Conservation (phyloP, 2,797 vertebrate genomes). For the Rhinoraja longicauda region DNA sequence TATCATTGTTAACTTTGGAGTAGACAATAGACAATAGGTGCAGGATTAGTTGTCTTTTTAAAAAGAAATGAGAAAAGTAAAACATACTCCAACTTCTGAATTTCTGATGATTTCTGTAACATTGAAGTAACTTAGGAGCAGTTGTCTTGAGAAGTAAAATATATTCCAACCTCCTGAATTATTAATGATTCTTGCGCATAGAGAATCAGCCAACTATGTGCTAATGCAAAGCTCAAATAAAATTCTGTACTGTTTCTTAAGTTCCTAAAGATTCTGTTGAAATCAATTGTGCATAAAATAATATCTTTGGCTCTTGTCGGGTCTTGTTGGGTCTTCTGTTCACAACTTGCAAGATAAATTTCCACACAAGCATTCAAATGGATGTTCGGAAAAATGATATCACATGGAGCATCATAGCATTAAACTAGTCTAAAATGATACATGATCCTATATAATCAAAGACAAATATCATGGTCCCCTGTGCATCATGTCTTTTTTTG, state of each 20-base stretch:
- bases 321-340: background rate
- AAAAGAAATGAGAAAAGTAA: background rate
- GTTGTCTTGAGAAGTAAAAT: background rate
- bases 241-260: background rate
- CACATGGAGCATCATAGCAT: background rate
- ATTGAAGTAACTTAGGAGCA: too few relatives aligned
- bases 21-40: too few relatives aligned
- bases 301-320: background rate
- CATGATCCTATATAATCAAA: background rate
- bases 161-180: background rate
- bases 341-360: background rate
- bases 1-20: background rate
- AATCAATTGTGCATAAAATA: background rate
- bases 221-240: background rate
- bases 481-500: background rate
- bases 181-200: background rate
- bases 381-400: background rate
- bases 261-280: background rate
- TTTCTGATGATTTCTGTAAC: background rate
- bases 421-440: background rate
- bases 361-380: background rate
- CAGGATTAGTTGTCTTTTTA: background rate
- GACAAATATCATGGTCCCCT: background rate
- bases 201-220: background rate
- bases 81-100: background rate